Evolutionary conservation across 2,888 invertebrate genomes (phyloP).

Genomic region (Lasioglossum vierecki): DNA sequence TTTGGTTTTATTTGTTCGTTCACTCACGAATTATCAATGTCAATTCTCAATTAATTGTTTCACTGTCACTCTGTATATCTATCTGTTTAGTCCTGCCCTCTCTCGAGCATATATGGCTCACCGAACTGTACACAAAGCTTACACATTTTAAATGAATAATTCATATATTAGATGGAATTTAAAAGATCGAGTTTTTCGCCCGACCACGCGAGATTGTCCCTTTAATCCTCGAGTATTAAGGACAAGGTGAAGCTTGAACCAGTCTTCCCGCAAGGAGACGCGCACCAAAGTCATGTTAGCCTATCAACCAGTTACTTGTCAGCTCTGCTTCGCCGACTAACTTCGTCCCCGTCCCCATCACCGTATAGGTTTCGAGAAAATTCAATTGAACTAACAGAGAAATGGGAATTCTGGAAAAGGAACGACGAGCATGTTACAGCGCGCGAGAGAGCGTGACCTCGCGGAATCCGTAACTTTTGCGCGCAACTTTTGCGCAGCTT

Average conservation of each 20-base stretch:
- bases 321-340: slow-evolving; percentile 35
- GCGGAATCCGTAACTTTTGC: neutral
- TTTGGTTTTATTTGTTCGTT: no score
- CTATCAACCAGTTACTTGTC: slow-evolving; percentile 60
- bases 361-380: slow-evolving; percentile 14
- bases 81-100: no score
- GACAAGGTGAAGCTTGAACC: slow-evolving; percentile 29
- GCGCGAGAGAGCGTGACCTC: neutral
- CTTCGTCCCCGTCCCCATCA: slow-evolving; percentile 28
- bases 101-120: no score
- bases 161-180: no score
- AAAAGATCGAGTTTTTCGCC: no score
- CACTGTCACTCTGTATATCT: no score
- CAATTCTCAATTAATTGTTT: no score
- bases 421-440: neutral
- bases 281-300: slow-evolving; percentile 42
- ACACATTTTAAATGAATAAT: no score
- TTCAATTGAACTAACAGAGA: slow-evolving; percentile 32
- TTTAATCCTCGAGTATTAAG: slow-evolving; percentile 43
- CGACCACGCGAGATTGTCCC: no score
- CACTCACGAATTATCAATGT: no score
- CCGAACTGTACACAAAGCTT: no score
- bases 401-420: slow-evolving; percentile 11
- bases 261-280: slow-evolving; percentile 38
- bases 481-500: slow-evolving; percentile 5